These are phyloP conservation scores for Cecropterus lyciades DNA, from an alignment of 1,140 invertebrate species.

Conservation along the genomic window DNA sequence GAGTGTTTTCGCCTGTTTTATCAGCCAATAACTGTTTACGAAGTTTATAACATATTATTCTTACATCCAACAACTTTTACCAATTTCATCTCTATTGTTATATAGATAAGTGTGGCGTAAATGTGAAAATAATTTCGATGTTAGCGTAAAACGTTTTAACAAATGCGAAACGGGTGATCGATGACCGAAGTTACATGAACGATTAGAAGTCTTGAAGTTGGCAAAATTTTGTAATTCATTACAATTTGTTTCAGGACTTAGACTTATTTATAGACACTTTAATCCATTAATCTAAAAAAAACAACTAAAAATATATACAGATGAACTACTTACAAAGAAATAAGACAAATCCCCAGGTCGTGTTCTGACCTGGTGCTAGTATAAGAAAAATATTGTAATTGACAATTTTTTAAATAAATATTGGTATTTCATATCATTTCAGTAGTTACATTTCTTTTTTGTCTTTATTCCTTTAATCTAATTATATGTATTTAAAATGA, in stretches of 20 bases:
- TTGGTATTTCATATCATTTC: no score
- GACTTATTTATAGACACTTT: not conserved
- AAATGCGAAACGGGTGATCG: conserved; percentile 6
- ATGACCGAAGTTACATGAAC: not conserved
- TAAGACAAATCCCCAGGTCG: no score
- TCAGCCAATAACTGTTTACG: conserved; percentile 1
- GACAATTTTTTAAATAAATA: no score
- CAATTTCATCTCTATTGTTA: not conserved
- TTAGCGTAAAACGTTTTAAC: not conserved
- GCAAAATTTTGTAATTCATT: conserved; percentile 16
- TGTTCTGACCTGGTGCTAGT: no score
- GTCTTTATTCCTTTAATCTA: no score
- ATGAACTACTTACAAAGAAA: no score
- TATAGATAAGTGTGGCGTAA: not conserved
- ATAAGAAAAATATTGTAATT: no score
- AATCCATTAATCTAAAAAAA: conserved; percentile 1
- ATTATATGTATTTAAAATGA: not conserved
- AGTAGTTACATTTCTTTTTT: no score
- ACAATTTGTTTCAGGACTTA: not conserved
- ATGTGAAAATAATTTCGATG: not conserved
- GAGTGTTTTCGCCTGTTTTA: conserved; percentile 18
- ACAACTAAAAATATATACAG: no score
- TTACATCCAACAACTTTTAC: conserved; percentile 4
- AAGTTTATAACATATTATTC: not conserved
- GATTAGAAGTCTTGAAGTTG: conserved; percentile 9